Percentiles rank a stretch among this genome's conserved stretches.
Conservation (phyloP, 2,113 vertebrate genomes). For the Pavo muticus region DNA sequence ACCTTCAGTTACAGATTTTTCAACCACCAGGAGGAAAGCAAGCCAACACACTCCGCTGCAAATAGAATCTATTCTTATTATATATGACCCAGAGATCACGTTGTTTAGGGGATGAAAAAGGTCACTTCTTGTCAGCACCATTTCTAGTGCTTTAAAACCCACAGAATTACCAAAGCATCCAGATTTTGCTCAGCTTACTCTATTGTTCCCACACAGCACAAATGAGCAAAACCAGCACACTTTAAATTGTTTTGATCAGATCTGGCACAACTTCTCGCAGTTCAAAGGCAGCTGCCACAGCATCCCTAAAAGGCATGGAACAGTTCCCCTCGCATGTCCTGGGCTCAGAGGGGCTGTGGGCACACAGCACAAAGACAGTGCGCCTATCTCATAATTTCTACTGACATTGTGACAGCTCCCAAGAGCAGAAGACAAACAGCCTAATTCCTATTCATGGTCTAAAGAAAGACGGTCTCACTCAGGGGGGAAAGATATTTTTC, state of each 20-base stretch:
- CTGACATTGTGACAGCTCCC: not conserved
- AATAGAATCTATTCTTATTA: not conserved
- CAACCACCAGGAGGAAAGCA: not conserved
- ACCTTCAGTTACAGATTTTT: not conserved
- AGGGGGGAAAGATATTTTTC: not conserved
- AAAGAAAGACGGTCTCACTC: not conserved
- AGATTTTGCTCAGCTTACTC: not conserved
- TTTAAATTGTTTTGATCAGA: not conserved
- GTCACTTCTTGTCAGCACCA: accelerated
- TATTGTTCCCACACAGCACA: not conserved
- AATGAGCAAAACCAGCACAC: not conserved
- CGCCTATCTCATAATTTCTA: constrained; percentile 18
- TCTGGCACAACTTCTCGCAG: not conserved
- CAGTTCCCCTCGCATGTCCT: accelerated
- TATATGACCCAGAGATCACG: not conserved
- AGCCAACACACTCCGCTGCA: not conserved
- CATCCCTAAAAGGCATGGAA: not conserved
- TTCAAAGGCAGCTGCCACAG: not conserved
- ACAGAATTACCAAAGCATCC: not conserved
- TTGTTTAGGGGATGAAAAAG: not conserved
- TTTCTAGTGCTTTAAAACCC: not conserved
- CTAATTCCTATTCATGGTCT: not conserved
- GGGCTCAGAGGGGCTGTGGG: not conserved
- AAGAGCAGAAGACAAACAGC: not conserved
- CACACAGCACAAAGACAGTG: not conserved